These are phyloP conservation scores for Tortricodes alternella DNA, from an alignment of 2,888 invertebrate species.

Conservation along the genomic window DNA sequence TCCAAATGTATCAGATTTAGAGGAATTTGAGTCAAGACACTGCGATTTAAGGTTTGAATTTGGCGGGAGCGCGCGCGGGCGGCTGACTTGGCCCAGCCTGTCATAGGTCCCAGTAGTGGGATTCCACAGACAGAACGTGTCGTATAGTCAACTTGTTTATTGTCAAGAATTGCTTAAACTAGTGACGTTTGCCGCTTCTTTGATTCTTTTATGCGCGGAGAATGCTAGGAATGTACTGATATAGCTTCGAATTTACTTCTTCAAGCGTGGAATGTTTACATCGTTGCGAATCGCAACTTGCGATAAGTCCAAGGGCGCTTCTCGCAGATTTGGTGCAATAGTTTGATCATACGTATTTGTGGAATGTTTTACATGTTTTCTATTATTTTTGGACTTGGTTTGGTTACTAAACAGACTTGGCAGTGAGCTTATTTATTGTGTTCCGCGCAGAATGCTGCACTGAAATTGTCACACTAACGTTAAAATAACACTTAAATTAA, in stretches of 20 bases:
- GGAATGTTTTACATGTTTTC: not conserved
- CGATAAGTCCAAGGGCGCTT: not conserved
- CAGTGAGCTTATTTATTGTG: too few species aligned
- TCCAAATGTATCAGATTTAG: slow-evolving; percentile 39
- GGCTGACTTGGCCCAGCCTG: slow-evolving; percentile 40
- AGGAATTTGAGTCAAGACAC: slow-evolving; percentile 44
- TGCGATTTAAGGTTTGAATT: slow-evolving; percentile 39
- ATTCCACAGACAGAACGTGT: slow-evolving; percentile 53
- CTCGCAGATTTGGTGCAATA: not conserved
- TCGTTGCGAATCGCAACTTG: not conserved
- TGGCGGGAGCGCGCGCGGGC: slow-evolving; percentile 14
- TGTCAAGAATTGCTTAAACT: slow-evolving; percentile 58
- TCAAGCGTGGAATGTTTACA: slow-evolving; percentile 1
- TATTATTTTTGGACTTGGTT: not conserved
- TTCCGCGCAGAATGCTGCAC: too few species aligned
- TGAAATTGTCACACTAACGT: too few species aligned
- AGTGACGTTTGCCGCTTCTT: slow-evolving; percentile 32
- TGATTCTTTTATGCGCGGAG: slow-evolving; percentile 22
- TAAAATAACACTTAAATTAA: too few species aligned
- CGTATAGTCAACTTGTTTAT: slow-evolving; percentile 60
- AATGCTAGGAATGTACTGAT: slow-evolving; percentile 3
- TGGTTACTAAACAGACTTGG: too few species aligned
- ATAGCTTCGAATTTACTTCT: not conserved
- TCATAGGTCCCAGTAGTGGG: slow-evolving; percentile 54
- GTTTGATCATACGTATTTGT: not conserved